A percentile compares a stretch with the other conserved stretches of the same genome.
phyloP scores from a whole-genome alignment of 2,888 invertebrate genomes.

The Thecocarcelia acutangulata region DNA sequence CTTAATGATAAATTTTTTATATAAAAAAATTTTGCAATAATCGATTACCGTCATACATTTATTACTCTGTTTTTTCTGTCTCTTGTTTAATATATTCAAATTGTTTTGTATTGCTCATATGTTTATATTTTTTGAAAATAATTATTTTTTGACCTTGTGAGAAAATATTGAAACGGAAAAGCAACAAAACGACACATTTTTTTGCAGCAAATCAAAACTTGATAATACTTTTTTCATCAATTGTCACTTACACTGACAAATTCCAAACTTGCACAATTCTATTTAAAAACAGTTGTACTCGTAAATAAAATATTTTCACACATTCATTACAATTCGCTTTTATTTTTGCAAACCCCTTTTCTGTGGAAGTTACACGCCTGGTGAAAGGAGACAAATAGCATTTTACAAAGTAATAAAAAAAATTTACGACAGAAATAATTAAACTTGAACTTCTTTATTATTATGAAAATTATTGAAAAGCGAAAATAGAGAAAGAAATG shows the following conservation, averaged over 20 bases:
- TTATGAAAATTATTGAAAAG: conserved; percentile 55
- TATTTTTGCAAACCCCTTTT: conserved; percentile 39
- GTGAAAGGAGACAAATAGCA: conserved; percentile 41
- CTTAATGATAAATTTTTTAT: too few relatives aligned
- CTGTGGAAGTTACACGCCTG: conserved; percentile 7
- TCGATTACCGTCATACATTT: too few relatives aligned
- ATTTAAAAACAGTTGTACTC: conserved; percentile 37
- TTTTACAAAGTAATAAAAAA: conserved; percentile 51
- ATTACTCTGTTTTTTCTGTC: too few relatives aligned
- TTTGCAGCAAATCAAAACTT: conserved; percentile 37
- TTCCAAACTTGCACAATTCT: conserved; percentile 38
- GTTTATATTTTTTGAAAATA: too few relatives aligned
- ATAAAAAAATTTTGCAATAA: too few relatives aligned
- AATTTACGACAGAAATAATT: conserved; percentile 56
- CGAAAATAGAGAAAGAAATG: conserved; percentile 1
- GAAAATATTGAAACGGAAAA: conserved; percentile 6
- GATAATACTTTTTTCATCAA: neutral
- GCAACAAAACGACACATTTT: conserved; percentile 1
- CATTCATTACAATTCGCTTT: conserved; percentile 43
- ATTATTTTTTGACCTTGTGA: conserved; percentile 43
- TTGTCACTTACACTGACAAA: conserved; percentile 25
- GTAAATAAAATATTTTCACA: conserved; percentile 60
- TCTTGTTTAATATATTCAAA: too few relatives aligned
- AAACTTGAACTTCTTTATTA: conserved; percentile 68
- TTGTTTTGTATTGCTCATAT: too few relatives aligned